These are phyloP conservation scores for Ashinkailepas kermadecensis DNA, from an alignment of 2,888 invertebrate genomes.

Conservation along the genomic window DNA sequence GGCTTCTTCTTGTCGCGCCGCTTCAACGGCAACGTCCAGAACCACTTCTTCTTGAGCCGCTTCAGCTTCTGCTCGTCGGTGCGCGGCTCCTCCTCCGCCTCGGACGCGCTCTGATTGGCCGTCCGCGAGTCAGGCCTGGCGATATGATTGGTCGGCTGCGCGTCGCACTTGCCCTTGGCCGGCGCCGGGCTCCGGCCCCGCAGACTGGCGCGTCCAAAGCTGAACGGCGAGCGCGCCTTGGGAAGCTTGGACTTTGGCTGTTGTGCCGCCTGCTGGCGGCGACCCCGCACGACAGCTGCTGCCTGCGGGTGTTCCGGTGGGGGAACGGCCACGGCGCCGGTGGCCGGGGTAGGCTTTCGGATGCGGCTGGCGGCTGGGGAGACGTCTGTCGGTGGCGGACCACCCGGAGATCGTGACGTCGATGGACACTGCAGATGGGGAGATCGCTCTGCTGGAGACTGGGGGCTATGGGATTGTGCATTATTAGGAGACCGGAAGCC, in stretches of 20 bases:
- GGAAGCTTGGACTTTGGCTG: background rate
- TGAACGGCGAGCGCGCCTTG: conserved; percentile 4
- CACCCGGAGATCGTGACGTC: background rate
- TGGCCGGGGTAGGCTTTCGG: background rate
- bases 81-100: conserved; percentile 12
- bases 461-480: too few species aligned
- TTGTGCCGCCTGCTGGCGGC: background rate
- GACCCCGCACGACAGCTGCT: background rate
- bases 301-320: background rate
- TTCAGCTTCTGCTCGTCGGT: conserved; percentile 30
- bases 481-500: too few species aligned
- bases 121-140: background rate
- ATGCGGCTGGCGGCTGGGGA: background rate
- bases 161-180: background rate
- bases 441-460: too few species aligned
- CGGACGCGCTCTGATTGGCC: background rate
- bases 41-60: conserved; percentile 34
- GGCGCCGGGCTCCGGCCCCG: background rate
- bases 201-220: conserved; percentile 12
- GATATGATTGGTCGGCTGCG: background rate
- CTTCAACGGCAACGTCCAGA: conserved; percentile 33
- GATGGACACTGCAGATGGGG: background rate
- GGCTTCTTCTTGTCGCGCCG: conserved; percentile 21
- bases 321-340: background rate
- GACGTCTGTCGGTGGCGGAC: background rate